Conservation (phyloP, 2,888 invertebrate species). For the Lamproptera curius region DNA sequence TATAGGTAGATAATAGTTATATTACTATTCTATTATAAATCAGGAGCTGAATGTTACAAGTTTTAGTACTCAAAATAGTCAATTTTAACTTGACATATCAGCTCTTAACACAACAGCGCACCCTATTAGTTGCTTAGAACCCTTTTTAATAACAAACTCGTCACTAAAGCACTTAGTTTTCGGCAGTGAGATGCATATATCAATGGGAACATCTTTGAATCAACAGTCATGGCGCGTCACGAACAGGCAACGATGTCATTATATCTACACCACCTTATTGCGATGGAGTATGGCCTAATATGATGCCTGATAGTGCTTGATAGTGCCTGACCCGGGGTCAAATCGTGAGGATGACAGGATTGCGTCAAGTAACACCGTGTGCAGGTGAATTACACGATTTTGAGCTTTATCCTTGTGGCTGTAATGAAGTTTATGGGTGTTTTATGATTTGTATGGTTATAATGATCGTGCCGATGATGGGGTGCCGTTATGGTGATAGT, state of each 20-base stretch:
- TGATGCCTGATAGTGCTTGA: no score
- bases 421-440: constrained; percentile 5
- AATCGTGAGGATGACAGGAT: constrained; percentile 48
- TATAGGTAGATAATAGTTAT: no score
- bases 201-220: constrained; percentile 23
- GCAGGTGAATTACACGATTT: neutral
- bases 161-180: constrained; percentile 38
- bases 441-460: constrained; percentile 23
- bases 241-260: constrained; percentile 24
- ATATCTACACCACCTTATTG: constrained; percentile 18
- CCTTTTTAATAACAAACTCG: no score
- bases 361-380: constrained; percentile 24
- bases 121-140: no score
- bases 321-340: constrained; percentile 34
- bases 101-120: no score
- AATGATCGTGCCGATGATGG: constrained; percentile 30
- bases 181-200: constrained; percentile 27
- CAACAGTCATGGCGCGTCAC: constrained; percentile 27
- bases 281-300: constrained; percentile 16
- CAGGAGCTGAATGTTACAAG: no score
- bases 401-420: neutral
- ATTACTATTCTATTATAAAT: no score
- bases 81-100: no score
- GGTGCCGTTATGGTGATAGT: constrained; percentile 28
- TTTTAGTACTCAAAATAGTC: no score